Conservation (phyloP, 2,888 invertebrate genomes). For the Aelia acuminata region DNA sequence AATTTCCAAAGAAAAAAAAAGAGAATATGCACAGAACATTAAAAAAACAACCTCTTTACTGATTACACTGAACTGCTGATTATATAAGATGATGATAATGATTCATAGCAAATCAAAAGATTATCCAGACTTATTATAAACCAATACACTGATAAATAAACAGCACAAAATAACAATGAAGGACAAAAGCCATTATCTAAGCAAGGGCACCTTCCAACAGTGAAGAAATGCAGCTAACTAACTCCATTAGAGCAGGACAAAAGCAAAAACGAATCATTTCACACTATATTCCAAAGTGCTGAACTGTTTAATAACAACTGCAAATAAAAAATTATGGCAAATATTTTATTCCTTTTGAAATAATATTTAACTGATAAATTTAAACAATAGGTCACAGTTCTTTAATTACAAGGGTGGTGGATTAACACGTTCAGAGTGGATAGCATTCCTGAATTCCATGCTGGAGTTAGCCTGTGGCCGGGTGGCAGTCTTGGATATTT, state of each 20-base stretch:
- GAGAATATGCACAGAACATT: not conserved
- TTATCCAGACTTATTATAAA: not conserved
- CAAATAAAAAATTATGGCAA: not conserved
- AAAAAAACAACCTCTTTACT: not conserved
- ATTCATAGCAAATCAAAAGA: not conserved
- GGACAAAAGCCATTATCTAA: conserved; percentile 11
- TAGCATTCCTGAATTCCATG: too few relatives aligned
- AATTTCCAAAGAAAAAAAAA: conserved; percentile 19
- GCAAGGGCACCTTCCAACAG: conserved; percentile 18
- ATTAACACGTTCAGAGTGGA: too few relatives aligned
- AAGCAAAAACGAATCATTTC: conserved; percentile 19
- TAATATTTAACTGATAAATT: too few relatives aligned
- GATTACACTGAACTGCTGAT: not conserved
- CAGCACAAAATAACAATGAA: conserved; percentile 10
- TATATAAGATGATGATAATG: not conserved
- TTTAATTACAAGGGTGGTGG: too few relatives aligned
- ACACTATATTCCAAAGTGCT: conserved; percentile 10
- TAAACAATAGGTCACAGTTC: too few relatives aligned
- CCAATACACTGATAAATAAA: not conserved
- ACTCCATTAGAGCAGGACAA: conserved; percentile 43
- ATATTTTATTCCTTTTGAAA: too few relatives aligned
- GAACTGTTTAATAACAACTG: conserved; percentile 1
- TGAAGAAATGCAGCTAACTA: not conserved
- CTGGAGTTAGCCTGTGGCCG: too few relatives aligned
- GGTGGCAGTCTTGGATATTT: too few relatives aligned